Evolutionary conservation across 2,113 vertebrate genomes (phyloP), one percentile per base, ranked within the genome.

Genomic region (Nothoprocta perdicaria): DNA sequence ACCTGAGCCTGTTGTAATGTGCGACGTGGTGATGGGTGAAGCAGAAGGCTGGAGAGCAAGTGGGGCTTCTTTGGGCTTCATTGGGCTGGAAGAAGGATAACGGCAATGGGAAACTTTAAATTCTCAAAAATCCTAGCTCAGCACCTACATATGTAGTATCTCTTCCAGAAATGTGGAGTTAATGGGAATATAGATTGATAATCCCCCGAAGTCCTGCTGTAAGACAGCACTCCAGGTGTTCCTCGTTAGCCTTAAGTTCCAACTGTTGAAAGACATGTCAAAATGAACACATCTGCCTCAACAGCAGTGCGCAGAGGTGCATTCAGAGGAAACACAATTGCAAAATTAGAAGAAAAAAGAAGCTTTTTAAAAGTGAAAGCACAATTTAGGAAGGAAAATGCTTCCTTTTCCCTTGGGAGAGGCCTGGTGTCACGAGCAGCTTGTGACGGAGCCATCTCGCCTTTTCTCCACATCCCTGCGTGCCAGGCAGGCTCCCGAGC

Each of bases 211-310:
- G 38, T 40, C 35, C 27, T 16, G 2, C 0, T 1, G 7, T 76
- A 46, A 48, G 79, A 45, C 45, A 80, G 26, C 13, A 66, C 18
- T 79, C 61, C 79, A 48, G 21, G 40, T 24, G 9, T 50, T 65
- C 31, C 19, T 55, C 21, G 16, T 12, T 9, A 57, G 19, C 23
- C 33, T 46, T 57, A 14, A 63, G 16, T 35, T 67, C 85, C 46
- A 3, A 0, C 19, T 31, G 16, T 4, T 16, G 67, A 13, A 77
- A 55, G n/a, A 27, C 17, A 0, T 6, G 22, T 73, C 53, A 43
- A 0, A 14, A 0, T 5, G n/a, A 58, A 24, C 9, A 1, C 67
- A 57, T n/a, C 75, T 50, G 19, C 46, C 38, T 2, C 50, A 63
- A 31, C 41, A 5, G 29, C 58, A 45, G 45, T 10, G n/a, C 60